These are phyloP conservation scores for Uropetala carovei DNA, from an alignment of 2,888 invertebrate genomes.

Conservation along the genomic window DNA sequence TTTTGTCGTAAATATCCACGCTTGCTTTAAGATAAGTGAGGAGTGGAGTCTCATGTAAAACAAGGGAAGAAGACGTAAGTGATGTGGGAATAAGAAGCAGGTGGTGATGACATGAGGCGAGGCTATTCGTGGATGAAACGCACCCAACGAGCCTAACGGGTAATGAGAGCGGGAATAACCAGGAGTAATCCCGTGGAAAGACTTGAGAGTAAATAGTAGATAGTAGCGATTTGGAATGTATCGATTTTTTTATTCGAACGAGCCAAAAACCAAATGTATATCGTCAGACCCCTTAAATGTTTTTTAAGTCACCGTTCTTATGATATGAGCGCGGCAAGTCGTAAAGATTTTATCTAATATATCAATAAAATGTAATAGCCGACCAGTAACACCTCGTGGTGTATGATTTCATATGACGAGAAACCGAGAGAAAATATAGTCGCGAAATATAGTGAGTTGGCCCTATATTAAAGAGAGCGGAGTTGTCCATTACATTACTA, in stretches of 20 bases:
- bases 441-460: too few species aligned
- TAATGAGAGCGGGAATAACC: neutral
- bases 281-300: neutral
- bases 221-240: neutral
- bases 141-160: neutral
- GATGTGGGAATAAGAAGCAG: neutral
- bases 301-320: neutral
- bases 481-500: too few species aligned
- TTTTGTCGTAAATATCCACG: conserved; percentile 2
- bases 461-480: too few species aligned
- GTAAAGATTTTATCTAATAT: neutral
- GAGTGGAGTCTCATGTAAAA: conserved; percentile 42
- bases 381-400: neutral
- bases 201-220: neutral
- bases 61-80: conserved; percentile 19
- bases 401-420: neutral
- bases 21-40: conserved; percentile 31
- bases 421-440: neutral
- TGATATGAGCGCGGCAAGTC: neutral
- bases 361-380: neutral
- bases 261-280: neutral
- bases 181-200: neutral
- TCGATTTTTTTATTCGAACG: neutral
- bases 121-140: neutral
- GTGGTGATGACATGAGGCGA: neutral